Percentiles rank a stretch among this genome's conserved stretches.
Conservation (phyloP, 2,113 vertebrate species). For the Vombatus ursinus region DNA sequence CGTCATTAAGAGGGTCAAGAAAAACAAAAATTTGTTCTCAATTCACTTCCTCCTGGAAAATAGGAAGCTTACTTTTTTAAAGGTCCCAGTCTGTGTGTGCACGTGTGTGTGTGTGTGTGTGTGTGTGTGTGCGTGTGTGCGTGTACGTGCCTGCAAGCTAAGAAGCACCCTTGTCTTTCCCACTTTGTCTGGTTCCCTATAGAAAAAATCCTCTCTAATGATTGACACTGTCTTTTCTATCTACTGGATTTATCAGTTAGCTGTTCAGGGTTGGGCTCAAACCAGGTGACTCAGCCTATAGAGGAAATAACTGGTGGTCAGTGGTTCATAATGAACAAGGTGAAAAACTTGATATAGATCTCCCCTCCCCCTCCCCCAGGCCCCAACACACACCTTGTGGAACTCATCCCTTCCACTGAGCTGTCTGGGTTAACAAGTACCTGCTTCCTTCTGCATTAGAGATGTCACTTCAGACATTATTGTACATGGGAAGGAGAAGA, state of each 20-base stretch:
- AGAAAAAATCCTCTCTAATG: background rate
- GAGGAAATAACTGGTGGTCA: background rate
- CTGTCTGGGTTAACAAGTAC: background rate
- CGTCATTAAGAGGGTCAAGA: background rate
- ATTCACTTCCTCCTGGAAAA: background rate
- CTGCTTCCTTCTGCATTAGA: constrained; percentile 49
- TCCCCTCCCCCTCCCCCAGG: background rate
- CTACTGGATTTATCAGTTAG: constrained; percentile 52
- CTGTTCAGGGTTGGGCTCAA: background rate
- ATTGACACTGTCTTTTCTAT: constrained; percentile 30
- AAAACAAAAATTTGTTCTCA: background rate
- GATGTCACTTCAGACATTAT: constrained; percentile 15
- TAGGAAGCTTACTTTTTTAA: background rate
- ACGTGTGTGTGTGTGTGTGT: too few relatives aligned
- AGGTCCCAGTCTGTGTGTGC: background rate
- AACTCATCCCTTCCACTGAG: constrained; percentile 38
- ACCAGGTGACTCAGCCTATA: background rate
- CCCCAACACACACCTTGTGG: background rate
- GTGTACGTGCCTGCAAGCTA: background rate
- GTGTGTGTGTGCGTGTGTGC: too few relatives aligned
- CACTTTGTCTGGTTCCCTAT: background rate
- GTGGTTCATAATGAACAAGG: background rate
- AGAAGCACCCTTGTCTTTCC: background rate
- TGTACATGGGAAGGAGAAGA: background rate
- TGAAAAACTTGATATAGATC: background rate